Percentiles rank a stretch among this genome's conserved stretches.
Conservation (phyloP, 1,140 invertebrate species). For the Drosophila leontia region DNA sequence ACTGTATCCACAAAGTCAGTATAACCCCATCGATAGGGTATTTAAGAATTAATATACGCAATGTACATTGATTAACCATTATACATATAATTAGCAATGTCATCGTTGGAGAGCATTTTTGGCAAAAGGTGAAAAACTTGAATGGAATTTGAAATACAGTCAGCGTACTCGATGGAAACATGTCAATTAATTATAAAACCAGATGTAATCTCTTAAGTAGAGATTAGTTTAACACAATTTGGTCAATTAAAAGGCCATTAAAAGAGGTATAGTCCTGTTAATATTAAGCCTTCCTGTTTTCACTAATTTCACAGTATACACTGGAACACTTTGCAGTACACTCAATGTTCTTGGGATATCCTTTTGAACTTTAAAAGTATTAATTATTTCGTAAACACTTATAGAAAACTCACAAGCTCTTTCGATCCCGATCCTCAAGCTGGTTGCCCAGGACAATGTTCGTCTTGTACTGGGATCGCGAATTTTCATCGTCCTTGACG, state of each 20-base stretch:
- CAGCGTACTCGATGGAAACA: constrained; percentile 6
- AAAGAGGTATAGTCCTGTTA: not conserved
- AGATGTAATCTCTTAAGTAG: not conserved
- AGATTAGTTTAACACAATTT: not conserved
- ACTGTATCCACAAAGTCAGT: not conserved
- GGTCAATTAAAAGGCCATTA: not conserved
- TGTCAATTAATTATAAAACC: constrained; percentile 10
- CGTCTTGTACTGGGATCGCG: constrained; percentile 66
- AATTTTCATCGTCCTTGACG: constrained; percentile 65
- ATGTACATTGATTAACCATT: not conserved
- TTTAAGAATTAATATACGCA: not conserved
- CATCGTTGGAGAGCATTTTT: constrained; percentile 37
- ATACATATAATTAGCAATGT: constrained; percentile 20
- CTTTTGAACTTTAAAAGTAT: not conserved
- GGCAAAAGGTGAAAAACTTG: constrained; percentile 6
- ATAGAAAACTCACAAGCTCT: constrained; percentile 66
- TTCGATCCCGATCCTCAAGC: constrained; percentile 49
- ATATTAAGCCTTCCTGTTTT: not conserved
- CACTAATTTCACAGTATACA: not conserved
- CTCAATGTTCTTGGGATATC: not conserved
- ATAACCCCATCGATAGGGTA: not conserved
- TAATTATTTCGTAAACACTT: not conserved
- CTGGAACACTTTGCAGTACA: not conserved
- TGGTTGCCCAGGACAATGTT: constrained; percentile 67
- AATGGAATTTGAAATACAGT: constrained; percentile 21